phyloP scores from a whole-genome alignment of 2,888 invertebrate genomes.

The Tetranychus piercei region DNA sequence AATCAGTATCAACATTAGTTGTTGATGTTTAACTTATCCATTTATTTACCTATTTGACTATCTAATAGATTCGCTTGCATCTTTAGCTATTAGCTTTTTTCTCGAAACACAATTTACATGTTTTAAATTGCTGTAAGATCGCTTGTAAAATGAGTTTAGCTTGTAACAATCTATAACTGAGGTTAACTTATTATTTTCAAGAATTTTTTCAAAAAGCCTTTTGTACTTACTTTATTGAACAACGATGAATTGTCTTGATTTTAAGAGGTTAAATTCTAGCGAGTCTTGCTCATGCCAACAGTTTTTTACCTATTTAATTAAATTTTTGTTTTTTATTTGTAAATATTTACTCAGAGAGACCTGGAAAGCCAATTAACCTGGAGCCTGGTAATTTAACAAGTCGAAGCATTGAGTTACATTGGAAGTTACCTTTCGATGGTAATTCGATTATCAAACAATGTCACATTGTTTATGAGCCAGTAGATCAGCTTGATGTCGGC shows the following conservation, averaged over 20 bases:
- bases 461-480: conserved; percentile 1
- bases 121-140: no score
- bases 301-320: neutral
- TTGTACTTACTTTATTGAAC: no score
- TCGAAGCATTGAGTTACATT: neutral
- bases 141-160: no score
- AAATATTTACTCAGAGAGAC: neutral
- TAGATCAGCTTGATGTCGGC: no score
- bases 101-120: no score
- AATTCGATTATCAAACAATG: conserved; percentile 6
- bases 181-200: no score
- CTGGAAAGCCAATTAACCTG: conserved; percentile 10
- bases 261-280: no score
- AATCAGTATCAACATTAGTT: neutral
- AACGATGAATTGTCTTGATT: no score
- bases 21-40: neutral
- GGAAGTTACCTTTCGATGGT: conserved; percentile 11
- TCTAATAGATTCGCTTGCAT: neutral
- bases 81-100: no score
- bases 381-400: neutral
- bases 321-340: neutral
- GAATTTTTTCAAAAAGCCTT: no score
- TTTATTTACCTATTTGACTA: neutral
- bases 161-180: no score
- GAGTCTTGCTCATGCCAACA: no score